Percentiles rank a stretch among this genome's conserved stretches.
These are phyloP conservation scores for Cassiopea andromeda DNA, from an alignment of 30 jellyfish, hydroid and myxozoan species.

Conservation along the genomic window DNA sequence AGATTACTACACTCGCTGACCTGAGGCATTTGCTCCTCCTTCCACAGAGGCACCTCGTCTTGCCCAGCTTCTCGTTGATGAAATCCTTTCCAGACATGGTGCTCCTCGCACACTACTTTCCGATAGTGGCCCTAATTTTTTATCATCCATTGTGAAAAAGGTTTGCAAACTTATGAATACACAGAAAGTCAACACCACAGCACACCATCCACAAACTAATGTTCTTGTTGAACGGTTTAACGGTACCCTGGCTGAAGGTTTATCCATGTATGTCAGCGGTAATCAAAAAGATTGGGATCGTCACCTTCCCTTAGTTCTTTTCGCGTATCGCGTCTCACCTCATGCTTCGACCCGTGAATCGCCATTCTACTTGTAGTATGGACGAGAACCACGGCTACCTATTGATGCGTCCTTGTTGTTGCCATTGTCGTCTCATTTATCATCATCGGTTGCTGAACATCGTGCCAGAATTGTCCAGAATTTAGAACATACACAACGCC, in stretches of 20 bases:
- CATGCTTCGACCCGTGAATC: no score
- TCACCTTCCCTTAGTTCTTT: no score
- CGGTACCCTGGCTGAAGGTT: constrained; percentile 28
- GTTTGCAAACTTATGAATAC: constrained; percentile 17
- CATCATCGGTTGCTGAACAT: no score
- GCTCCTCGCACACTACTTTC: constrained; percentile 57
- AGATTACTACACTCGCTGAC: constrained; percentile 41
- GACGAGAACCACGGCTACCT: no score
- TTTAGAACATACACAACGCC: no score
- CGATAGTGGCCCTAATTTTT: constrained; percentile 27
- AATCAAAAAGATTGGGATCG: no score
- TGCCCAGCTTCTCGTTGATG: constrained; percentile 49
- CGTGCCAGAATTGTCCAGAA: no score
- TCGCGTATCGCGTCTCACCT: no score
- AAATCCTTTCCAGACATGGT: constrained; percentile 26
- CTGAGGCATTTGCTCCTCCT: constrained; percentile 45
- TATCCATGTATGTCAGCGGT: no score
- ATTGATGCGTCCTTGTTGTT: no score
- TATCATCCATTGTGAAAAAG: constrained; percentile 12
- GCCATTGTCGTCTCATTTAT: no score
- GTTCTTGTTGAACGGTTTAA: constrained; percentile 55
- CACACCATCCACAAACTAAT: constrained; percentile 53
- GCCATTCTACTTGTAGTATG: no score
- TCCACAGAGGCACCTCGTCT: constrained; percentile 37
- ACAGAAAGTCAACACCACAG: constrained; percentile 21